Conservation (phyloP, 2,113 vertebrate species). For the Syrrhaptes paradoxus region DNA sequence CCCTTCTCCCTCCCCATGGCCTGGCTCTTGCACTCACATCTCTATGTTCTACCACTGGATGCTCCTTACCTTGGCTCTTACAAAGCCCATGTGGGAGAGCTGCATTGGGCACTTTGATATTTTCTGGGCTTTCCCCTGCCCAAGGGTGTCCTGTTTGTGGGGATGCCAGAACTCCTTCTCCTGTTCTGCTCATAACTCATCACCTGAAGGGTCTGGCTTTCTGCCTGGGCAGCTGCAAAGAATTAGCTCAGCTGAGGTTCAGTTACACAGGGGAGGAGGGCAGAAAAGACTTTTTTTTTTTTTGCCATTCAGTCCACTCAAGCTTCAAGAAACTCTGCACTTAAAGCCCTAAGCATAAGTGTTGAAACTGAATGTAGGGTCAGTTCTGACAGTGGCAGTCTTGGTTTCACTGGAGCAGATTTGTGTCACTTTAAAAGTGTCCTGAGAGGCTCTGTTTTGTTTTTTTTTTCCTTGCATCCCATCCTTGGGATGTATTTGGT, state of each 20-base stretch:
- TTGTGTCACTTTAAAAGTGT: not conserved
- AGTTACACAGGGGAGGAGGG: not conserved
- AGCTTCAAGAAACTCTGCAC: not conserved
- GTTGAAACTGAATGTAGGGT: not conserved
- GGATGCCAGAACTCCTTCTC: not conserved
- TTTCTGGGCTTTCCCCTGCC: conserved; percentile 29
- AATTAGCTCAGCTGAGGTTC: not conserved
- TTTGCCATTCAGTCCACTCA: not conserved
- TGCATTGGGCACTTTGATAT: not conserved
- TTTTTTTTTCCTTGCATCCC: not conserved
- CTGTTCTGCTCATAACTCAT: not conserved
- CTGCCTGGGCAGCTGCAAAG: conserved; percentile 41
- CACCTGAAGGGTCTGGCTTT: conserved; percentile 35
- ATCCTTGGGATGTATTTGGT: not conserved
- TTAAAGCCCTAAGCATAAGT: not conserved
- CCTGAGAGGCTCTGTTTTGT: not conserved
- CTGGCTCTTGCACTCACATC: not conserved
- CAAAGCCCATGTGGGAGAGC: not conserved
- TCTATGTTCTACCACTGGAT: not conserved
- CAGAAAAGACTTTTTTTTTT: not conserved
- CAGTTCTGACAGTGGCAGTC: not conserved
- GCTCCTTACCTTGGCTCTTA: not conserved
- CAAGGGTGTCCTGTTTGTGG: not conserved
- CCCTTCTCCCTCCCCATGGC: not conserved
- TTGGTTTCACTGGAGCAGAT: not conserved